phyloP scores from a whole-genome alignment of 2,888 invertebrate species.

The Drosophila falleni region DNA sequence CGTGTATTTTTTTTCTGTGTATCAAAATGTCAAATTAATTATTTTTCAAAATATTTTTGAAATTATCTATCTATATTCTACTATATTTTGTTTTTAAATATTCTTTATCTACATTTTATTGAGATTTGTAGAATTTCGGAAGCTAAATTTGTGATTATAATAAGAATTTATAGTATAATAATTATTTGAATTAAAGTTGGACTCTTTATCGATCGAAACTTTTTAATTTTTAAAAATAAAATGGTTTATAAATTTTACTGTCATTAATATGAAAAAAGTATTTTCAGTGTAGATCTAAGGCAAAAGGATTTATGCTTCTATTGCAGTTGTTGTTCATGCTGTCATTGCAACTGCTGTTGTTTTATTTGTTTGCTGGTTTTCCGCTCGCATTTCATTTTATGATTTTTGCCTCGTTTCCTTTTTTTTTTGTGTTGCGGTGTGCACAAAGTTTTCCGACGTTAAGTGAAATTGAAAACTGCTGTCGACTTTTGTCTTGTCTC shows the following conservation, averaged over 20 bases:
- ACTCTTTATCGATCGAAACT: too few relatives aligned
- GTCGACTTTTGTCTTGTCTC: slow-evolving; percentile 66
- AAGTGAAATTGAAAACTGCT: slow-evolving; percentile 77
- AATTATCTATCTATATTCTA: too few relatives aligned
- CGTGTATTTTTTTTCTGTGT: too few relatives aligned
- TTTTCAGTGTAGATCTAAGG: slow-evolving; percentile 1
- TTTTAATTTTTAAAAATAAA: background rate
- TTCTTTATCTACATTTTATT: too few relatives aligned
- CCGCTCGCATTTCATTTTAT: slow-evolving; percentile 50
- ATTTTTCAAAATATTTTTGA: too few relatives aligned
- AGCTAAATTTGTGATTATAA: background rate
- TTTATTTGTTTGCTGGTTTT: slow-evolving; percentile 48
- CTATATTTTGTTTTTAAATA: too few relatives aligned
- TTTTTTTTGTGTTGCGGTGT: slow-evolving; percentile 28
- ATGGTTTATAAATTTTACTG: background rate
- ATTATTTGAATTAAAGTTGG: too few relatives aligned
- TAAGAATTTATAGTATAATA: too few relatives aligned
- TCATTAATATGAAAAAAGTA: background rate
- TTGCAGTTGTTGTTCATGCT: slow-evolving; percentile 8
- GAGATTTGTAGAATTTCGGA: too few relatives aligned
- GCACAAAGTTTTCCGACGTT: slow-evolving; percentile 57
- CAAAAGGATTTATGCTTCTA: slow-evolving; percentile 26
- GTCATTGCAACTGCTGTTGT: slow-evolving; percentile 19
- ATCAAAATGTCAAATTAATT: too few relatives aligned
- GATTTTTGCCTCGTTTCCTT: slow-evolving; percentile 41